Base-by-base conservation (phyloP, 92 coral and sea anemone genomes). In the Montipora capitata region DNA sequence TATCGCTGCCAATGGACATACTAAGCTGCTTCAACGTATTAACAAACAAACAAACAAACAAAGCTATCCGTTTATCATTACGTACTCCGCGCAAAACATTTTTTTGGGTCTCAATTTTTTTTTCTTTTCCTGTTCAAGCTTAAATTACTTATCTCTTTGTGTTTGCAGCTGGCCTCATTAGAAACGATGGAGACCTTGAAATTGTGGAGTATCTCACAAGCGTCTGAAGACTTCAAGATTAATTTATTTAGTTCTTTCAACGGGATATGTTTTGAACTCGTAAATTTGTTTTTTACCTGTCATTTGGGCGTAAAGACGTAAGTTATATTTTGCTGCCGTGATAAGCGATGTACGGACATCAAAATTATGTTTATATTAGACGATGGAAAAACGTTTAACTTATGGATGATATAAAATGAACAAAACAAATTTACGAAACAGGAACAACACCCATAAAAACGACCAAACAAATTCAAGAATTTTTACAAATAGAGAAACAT, bases 131-230 rank as follows among this genome's bases (percentile, higher is more conserved):
- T 41, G 42, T 5, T 18, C 10, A 3, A 27, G 35, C 35, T 27
- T 27, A 27, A 27, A 27, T 27, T 27, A 27, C 35, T 27, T 27
- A 27, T 27, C 3, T 35, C 59, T 42, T 42, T 79, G 62, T 5
- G 15, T 54, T 54, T 51, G 41, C 45, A 83, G 87, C 72, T 83
- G 48, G 87, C 38, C 87, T 72, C 3, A 62, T 83, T 13, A 42
- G 44, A 45, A 58, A 59, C 17, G 79, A 79, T 13, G 87, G 87
- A 59, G 79, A 79, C 4, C 58, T 83, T 42, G 80, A 83, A 27
- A 71, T 83, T 72, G 87, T 73, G 14, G 87, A 83, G 79, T 83
- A 83, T 72, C 72, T 83, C 14, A 83, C 87, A 42, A 83, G 87
- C 39, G 80, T 83, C 62, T 83, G 40, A 61, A 61, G 72, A 57